A percentile compares a stretch with the other conserved stretches of the same genome.
Evolutionary conservation across 2,797 vertebrate species (phyloP).

Genomic region (Darevskia nairensis): DNA sequence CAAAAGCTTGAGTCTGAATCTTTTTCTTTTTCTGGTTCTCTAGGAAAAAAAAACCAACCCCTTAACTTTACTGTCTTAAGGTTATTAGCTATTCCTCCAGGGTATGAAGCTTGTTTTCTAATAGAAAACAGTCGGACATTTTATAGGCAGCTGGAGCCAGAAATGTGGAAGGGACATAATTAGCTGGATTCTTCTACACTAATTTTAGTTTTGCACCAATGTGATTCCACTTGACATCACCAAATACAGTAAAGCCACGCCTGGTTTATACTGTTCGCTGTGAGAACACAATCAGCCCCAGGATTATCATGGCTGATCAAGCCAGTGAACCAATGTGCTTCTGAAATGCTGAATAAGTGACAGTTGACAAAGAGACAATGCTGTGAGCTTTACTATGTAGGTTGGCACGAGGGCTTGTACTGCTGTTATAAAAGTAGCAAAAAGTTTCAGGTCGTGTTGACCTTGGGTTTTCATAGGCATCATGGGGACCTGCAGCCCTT

Average conservation of each 20-base stretch:
- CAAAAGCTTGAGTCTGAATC: slow-evolving; percentile 37
- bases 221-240: slow-evolving; percentile 31
- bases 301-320: neutral
- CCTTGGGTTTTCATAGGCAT: neutral
- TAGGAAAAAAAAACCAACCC: no score
- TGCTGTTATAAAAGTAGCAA: neutral
- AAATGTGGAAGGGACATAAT: slow-evolving; percentile 14
- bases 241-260: neutral
- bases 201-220: slow-evolving; percentile 25
- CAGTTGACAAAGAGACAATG: neutral
- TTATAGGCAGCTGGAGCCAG: slow-evolving; percentile 27
- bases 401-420: neutral
- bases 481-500: neutral
- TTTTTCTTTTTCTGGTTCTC: neutral
- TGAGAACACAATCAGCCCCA: slow-evolving; percentile 15
- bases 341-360: slow-evolving; percentile 24
- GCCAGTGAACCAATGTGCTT: slow-evolving; percentile 5
- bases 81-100: neutral
- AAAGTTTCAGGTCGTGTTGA: neutral
- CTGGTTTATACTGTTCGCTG: neutral
- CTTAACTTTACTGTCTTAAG: neutral
- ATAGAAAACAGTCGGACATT: neutral
- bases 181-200: slow-evolving; percentile 13
- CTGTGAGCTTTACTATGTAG: neutral
- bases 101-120: neutral